phyloP scores from a whole-genome alignment of 2,888 invertebrate species.

The Euzetes globulus region DNA sequence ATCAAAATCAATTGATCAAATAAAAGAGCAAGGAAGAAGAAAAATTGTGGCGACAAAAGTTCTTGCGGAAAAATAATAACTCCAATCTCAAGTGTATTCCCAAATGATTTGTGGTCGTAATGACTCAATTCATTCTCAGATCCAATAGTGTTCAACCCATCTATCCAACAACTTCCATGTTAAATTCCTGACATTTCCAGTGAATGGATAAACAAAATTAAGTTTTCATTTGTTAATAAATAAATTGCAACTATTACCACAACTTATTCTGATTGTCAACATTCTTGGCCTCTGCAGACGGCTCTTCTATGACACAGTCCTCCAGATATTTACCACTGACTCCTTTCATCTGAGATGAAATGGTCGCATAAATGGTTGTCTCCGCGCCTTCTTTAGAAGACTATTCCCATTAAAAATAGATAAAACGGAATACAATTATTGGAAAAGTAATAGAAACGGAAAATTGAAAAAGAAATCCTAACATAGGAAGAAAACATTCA shows the following conservation, averaged over 20 bases:
- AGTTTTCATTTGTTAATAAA: not conserved
- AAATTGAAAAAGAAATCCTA: not conserved
- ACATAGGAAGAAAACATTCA: no score
- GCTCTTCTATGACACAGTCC: slow-evolving; percentile 56
- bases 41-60: no score
- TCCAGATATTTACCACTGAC: slow-evolving; percentile 72
- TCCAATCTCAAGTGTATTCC: no score
- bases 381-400: slow-evolving; percentile 70
- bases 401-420: slow-evolving; percentile 48
- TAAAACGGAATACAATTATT: not conserved
- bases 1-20: no score
- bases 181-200: slow-evolving; percentile 37
- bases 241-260: slow-evolving; percentile 48
- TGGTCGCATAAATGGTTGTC: slow-evolving; percentile 66
- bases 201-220: not conserved
- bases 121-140: not conserved
- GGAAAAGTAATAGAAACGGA: not conserved
- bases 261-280: slow-evolving; percentile 58
- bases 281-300: slow-evolving; percentile 52
- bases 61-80: no score
- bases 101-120: no score
- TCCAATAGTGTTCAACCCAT: slow-evolving; percentile 16
- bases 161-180: slow-evolving; percentile 11
- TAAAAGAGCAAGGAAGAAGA: no score
- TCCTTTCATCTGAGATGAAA: slow-evolving; percentile 63